Evolutionary conservation across 2,797 vertebrate genomes (phyloP).

Genomic region (Pipistrellus nathusii): DNA sequence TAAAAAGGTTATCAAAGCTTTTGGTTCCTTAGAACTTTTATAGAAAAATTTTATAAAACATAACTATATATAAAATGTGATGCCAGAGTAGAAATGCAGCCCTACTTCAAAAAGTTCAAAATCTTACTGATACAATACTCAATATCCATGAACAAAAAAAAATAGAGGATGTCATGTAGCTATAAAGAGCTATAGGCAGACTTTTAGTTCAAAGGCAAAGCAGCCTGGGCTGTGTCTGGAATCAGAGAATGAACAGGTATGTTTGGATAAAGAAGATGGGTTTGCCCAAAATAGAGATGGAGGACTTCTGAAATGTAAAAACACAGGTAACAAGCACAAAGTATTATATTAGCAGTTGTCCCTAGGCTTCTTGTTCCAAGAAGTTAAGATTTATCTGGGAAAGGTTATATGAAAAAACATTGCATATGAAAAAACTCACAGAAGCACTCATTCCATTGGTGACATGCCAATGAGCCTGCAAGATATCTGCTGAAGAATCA

Average conservation of each 20-base stretch:
- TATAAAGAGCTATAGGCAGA: background rate
- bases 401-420: background rate
- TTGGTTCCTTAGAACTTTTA: background rate
- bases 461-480: background rate
- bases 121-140: background rate
- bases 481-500: background rate
- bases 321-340: background rate
- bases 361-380: background rate
- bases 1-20: background rate
- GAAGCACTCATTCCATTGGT: background rate
- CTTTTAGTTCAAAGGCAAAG: background rate
- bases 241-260: background rate
- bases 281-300: background rate
- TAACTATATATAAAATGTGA: background rate
- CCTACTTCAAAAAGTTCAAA: background rate
- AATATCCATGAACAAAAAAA: background rate
- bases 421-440: background rate
- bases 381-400: background rate
- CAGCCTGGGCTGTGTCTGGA: background rate
- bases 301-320: background rate
- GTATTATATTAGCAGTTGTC: background rate
- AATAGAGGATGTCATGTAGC: background rate
- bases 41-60: conserved; percentile 2
- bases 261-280: background rate
- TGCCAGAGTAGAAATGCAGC: background rate